Conservation (phyloP, 1,140 invertebrate genomes). For the Triops longicaudatus region DNA sequence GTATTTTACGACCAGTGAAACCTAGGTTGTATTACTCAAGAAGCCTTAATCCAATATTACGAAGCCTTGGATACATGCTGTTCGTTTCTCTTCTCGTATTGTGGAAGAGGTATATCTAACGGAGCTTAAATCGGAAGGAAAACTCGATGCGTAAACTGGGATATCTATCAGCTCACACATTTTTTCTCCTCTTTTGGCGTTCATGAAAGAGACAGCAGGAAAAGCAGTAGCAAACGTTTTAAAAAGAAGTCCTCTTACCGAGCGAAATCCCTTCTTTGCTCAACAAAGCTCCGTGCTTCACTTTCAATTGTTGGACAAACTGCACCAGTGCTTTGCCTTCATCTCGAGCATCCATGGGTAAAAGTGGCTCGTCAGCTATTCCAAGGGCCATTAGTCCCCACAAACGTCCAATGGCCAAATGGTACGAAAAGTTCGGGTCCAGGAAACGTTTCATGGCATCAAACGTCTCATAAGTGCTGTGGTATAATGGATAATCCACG, state of each 20-base stretch:
- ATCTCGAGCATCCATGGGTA: slow-evolving; percentile 16
- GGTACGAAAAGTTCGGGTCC: slow-evolving; percentile 35
- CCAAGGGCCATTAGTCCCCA: slow-evolving; percentile 31
- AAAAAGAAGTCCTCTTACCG: slow-evolving; percentile 12
- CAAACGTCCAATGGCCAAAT: slow-evolving; percentile 30
- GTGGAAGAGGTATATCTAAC: too few relatives aligned
- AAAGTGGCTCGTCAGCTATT: slow-evolving; percentile 28
- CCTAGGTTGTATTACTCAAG: too few relatives aligned
- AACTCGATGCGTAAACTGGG: too few relatives aligned
- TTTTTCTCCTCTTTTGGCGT: too few relatives aligned
- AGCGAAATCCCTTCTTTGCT: background rate
- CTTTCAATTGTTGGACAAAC: slow-evolving; percentile 18
- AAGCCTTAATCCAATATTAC: too few relatives aligned
- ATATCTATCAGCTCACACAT: too few relatives aligned
- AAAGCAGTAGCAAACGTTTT: background rate
- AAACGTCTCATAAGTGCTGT: slow-evolving; percentile 37
- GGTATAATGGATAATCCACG: slow-evolving; percentile 36
- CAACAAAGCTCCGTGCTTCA: slow-evolving; percentile 21
- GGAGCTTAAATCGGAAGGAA: too few relatives aligned
- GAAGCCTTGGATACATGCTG: too few relatives aligned
- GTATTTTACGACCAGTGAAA: too few relatives aligned
- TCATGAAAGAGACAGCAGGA: background rate
- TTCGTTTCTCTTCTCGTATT: too few relatives aligned
- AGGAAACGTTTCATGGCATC: slow-evolving; percentile 35
- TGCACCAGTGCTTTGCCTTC: slow-evolving; percentile 6